phyloP scores from a whole-genome alignment of 1,140 invertebrate genomes.

The Brachionus rotundiformis region DNA sequence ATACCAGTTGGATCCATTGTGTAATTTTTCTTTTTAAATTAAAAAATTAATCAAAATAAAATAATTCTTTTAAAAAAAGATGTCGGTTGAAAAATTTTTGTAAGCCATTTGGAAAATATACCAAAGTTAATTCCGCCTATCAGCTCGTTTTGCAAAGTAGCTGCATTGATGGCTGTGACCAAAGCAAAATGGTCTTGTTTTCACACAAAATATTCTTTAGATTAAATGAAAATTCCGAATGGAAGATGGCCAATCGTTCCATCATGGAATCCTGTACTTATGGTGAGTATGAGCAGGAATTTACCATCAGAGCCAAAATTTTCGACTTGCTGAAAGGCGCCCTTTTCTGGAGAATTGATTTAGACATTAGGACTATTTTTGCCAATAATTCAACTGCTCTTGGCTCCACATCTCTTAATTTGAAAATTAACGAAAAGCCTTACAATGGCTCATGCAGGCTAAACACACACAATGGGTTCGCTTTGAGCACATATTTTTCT shows the following conservation, averaged over 20 bases:
- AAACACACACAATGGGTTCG: not conserved
- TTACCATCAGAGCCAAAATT: not conserved
- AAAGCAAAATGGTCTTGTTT: not conserved
- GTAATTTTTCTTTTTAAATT: too few relatives aligned
- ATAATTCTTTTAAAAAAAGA: not conserved
- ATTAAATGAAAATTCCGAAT: not conserved
- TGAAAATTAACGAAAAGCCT: constrained; percentile 44
- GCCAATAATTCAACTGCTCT: not conserved
- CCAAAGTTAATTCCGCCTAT: constrained; percentile 13
- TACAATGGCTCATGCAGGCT: constrained; percentile 19
- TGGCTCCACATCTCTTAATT: not conserved
- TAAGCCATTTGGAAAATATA: not conserved
- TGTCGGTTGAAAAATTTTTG: not conserved
- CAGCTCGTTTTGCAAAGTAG: not conserved
- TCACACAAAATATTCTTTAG: not conserved
- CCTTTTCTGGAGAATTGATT: not conserved
- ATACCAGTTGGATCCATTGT: not conserved
- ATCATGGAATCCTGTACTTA: not conserved
- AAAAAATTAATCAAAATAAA: not conserved
- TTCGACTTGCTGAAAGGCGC: not conserved
- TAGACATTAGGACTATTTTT: not conserved
- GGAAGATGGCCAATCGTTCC: not conserved
- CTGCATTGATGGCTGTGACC: not conserved
- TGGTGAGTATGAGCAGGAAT: not conserved
- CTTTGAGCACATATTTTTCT: not conserved